Conservation (phyloP, 2,113 vertebrate species). For the Sylvicapra grimmia region DNA sequence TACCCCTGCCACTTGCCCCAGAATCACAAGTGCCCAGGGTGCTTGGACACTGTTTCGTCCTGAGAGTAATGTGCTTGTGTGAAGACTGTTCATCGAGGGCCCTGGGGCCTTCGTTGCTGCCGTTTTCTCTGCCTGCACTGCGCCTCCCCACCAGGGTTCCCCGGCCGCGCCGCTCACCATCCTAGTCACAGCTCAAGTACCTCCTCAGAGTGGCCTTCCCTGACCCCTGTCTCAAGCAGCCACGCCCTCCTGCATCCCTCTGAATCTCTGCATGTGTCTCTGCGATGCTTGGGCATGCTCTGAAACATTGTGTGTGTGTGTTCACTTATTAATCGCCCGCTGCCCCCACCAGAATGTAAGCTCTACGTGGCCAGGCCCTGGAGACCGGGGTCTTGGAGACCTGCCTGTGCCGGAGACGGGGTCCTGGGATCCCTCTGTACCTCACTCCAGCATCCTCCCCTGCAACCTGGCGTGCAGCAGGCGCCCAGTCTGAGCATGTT, state of each 20-base stretch:
- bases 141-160: neutral
- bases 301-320: neutral
- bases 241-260: neutral
- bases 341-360: neutral
- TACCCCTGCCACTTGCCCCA: rapidly evolving
- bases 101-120: neutral
- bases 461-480: neutral
- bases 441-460: neutral
- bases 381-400: neutral
- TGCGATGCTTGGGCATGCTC: neutral
- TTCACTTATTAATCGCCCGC: neutral
- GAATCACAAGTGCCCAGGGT: rapidly evolving
- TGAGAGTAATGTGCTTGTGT: neutral
- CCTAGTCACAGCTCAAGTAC: neutral
- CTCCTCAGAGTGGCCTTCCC: neutral
- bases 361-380: neutral
- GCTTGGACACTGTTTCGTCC: neutral
- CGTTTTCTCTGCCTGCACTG: neutral
- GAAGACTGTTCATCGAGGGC: rapidly evolving
- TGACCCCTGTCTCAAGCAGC: neutral
- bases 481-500: neutral
- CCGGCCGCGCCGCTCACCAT: neutral
- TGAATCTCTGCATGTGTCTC: neutral
- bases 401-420: neutral
- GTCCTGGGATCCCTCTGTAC: neutral